Conservation (phyloP, 2,888 invertebrate species). For the Pseudoips prasinana region DNA sequence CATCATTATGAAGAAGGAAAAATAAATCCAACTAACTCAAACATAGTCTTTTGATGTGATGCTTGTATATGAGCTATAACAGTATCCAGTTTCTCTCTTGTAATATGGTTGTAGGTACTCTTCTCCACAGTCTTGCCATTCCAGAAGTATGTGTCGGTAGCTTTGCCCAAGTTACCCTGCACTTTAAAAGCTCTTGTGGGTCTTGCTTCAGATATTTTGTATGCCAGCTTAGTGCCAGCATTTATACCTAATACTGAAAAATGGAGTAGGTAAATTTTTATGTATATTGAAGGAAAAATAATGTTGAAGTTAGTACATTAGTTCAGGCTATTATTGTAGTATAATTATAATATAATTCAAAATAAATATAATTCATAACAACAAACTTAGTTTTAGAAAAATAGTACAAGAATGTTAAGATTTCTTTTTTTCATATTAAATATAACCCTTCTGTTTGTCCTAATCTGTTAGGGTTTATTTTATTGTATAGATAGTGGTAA, state of each 20-base stretch:
- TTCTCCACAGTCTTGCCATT: slow-evolving; percentile 87
- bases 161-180: slow-evolving; percentile 88
- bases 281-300: too few relatives aligned
- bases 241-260: slow-evolving; percentile 88
- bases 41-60: slow-evolving; percentile 93
- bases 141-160: slow-evolving; percentile 87
- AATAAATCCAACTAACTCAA: slow-evolving; percentile 84
- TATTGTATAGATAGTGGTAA: too few relatives aligned
- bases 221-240: slow-evolving; percentile 81
- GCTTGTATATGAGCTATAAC: slow-evolving; percentile 91
- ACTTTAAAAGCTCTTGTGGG: slow-evolving; percentile 87
- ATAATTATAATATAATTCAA: not conserved
- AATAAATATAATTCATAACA: too few relatives aligned
- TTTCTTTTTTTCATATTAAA: too few relatives aligned
- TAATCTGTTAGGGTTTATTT: too few relatives aligned
- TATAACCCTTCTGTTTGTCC: too few relatives aligned
- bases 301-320: too few relatives aligned
- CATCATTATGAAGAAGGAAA: too few relatives aligned
- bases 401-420: too few relatives aligned
- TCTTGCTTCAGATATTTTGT: slow-evolving; percentile 81
- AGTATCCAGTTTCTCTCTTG: slow-evolving; percentile 85
- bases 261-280: not conserved
- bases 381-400: too few relatives aligned
- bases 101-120: slow-evolving; percentile 87
- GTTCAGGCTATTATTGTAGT: too few relatives aligned